phyloP scores from a whole-genome alignment of 2,113 vertebrate genomes.

The Pyxicephalus adspersus region DNA sequence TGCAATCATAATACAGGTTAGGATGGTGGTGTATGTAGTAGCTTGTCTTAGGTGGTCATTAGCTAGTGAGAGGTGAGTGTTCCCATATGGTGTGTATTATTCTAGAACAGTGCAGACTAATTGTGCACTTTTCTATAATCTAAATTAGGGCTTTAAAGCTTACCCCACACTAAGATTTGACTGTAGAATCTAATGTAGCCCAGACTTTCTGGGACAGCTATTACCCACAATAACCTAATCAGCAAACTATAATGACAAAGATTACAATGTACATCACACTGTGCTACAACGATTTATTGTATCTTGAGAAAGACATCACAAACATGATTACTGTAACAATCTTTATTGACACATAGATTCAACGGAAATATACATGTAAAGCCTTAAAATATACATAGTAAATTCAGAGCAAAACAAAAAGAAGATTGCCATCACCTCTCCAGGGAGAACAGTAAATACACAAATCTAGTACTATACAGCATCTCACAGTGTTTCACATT shows the following conservation, averaged over 20 bases:
- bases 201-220: too few species aligned
- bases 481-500: conserved; percentile 17
- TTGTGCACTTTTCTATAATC: too few species aligned
- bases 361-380: neutral
- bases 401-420: neutral
- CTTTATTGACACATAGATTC: neutral
- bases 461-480: neutral
- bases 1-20: neutral
- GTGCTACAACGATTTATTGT: too few species aligned
- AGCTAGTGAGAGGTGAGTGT: neutral
- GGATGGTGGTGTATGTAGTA: neutral
- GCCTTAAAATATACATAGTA: neutral
- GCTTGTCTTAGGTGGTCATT: neutral
- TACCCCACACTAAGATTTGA: too few species aligned
- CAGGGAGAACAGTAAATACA: neutral
- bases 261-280: too few species aligned
- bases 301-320: too few species aligned
- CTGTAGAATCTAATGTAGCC: too few species aligned
- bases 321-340: too few species aligned
- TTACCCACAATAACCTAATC: too few species aligned
- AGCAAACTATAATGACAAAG: too few species aligned
- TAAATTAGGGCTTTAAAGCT: too few species aligned
- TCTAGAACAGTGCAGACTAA: too few species aligned
- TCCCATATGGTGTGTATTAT: neutral
- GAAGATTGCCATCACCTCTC: neutral